A percentile compares a stretch with the other conserved stretches of the same genome.
Conservation (phyloP, 2,888 invertebrate genomes). For the Amphipyra berbera region DNA sequence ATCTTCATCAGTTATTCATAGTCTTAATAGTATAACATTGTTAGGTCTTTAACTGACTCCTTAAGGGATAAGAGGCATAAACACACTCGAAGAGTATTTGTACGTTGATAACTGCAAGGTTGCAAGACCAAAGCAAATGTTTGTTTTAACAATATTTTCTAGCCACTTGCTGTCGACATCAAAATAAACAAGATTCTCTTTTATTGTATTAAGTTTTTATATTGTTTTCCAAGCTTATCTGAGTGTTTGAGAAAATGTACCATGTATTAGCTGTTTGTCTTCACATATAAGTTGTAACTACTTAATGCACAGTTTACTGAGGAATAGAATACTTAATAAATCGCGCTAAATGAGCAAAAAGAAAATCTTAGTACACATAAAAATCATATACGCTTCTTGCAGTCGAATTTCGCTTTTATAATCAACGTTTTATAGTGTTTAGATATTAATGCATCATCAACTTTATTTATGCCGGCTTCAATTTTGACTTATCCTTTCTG, state of each 20-base stretch:
- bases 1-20: neutral
- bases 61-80: slow-evolving; percentile 48
- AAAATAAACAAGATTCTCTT: slow-evolving; percentile 81
- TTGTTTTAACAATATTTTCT: slow-evolving; percentile 86
- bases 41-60: slow-evolving; percentile 44
- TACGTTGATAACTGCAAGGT: slow-evolving; percentile 60
- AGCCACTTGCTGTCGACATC: slow-evolving; percentile 86
- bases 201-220: slow-evolving; percentile 60
- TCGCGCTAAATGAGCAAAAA: too few relatives aligned
- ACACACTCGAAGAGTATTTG: slow-evolving; percentile 52
- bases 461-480: too few relatives aligned
- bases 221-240: slow-evolving; percentile 56
- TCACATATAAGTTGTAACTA: neutral
- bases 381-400: too few relatives aligned
- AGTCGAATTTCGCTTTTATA: too few relatives aligned
- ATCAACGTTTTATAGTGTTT: too few relatives aligned
- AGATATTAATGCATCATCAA: too few relatives aligned
- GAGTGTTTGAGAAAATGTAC: slow-evolving; percentile 35
- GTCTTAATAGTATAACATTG: slow-evolving; percentile 11
- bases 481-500: neutral
- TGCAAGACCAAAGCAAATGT: slow-evolving; percentile 76
- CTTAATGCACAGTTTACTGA: neutral
- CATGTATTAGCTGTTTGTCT: slow-evolving; percentile 10
- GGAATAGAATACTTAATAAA: neutral
- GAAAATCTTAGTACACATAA: too few relatives aligned